Evolutionary conservation across 1,140 invertebrate genomes (phyloP).

Genomic region (Bombus picipes): DNA sequence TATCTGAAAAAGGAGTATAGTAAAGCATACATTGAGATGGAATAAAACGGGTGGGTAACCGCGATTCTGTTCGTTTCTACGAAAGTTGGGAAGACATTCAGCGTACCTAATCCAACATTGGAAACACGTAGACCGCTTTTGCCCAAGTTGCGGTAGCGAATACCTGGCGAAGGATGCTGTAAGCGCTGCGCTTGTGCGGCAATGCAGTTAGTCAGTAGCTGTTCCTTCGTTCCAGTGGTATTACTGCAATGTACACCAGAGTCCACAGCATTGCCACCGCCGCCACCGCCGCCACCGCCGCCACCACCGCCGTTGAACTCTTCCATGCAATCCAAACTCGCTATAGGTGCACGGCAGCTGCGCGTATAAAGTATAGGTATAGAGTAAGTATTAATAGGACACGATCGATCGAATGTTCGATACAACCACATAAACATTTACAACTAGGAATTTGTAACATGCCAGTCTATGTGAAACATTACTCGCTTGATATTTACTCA

Average conservation of each 20-base stretch:
- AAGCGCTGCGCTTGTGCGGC: constrained; percentile 79
- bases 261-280: constrained; percentile 73
- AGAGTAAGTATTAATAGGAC: constrained; percentile 46
- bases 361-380: constrained; percentile 50
- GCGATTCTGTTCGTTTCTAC: constrained; percentile 43
- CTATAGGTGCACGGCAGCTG: constrained; percentile 94
- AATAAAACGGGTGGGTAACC: constrained; percentile 20
- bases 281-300: constrained; percentile 75
- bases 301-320: constrained; percentile 88
- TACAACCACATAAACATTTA: constrained; percentile 25
- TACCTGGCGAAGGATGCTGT: constrained; percentile 87
- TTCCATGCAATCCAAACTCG: constrained; percentile 96
- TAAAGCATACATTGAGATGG: constrained; percentile 16
- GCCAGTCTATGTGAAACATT: not conserved
- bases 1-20: not conserved
- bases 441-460: not conserved
- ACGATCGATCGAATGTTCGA: constrained; percentile 48
- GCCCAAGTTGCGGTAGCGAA: constrained; percentile 94
- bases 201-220: constrained; percentile 81
- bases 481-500: not conserved
- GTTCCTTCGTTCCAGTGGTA: constrained; percentile 82
- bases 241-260: constrained; percentile 78
- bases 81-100: constrained; percentile 67
- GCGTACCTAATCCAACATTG: constrained; percentile 92
- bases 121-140: constrained; percentile 96